These are phyloP conservation scores for Microplitis mediator DNA, from an alignment of 1,140 invertebrate genomes.

Conservation along the genomic window DNA sequence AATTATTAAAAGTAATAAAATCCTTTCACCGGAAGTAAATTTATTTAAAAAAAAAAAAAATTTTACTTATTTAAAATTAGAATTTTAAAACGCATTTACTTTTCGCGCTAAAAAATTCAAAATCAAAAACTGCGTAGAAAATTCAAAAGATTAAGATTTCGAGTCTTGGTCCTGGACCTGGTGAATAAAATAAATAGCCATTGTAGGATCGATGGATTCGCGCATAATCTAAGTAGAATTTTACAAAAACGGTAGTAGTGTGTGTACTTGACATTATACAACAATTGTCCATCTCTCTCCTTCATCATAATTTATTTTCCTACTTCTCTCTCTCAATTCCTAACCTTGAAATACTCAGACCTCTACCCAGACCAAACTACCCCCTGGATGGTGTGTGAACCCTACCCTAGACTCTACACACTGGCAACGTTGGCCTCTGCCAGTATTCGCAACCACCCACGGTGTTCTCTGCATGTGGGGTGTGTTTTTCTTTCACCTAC, in stretches of 20 bases:
- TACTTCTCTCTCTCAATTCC: neutral
- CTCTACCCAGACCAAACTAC: constrained; percentile 42
- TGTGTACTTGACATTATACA: constrained; percentile 42
- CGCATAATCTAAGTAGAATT: constrained; percentile 26
- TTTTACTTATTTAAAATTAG: too few relatives aligned
- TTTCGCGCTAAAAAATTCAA: too few relatives aligned
- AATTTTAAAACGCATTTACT: too few relatives aligned
- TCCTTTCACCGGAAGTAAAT: too few relatives aligned
- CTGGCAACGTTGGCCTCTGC: neutral
- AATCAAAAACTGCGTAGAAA: too few relatives aligned
- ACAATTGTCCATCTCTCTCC: neutral
- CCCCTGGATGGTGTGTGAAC: constrained; percentile 26
- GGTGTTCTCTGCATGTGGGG: constrained; percentile 37
- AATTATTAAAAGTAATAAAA: too few relatives aligned
- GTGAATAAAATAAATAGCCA: too few relatives aligned
- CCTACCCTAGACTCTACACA: constrained; percentile 15
- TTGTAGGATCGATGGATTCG: constrained; percentile 56
- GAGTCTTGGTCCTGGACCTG: too few relatives aligned
- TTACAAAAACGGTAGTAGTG: neutral
- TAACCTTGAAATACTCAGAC: constrained; percentile 52
- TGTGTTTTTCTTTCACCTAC: constrained; percentile 8
- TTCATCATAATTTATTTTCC: neutral
- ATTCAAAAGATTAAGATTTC: too few relatives aligned
- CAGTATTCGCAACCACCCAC: constrained; percentile 9
- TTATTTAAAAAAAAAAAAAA: too few relatives aligned